phyloP scores from a whole-genome alignment of 2,888 invertebrate species.

The Timema cristinae region DNA sequence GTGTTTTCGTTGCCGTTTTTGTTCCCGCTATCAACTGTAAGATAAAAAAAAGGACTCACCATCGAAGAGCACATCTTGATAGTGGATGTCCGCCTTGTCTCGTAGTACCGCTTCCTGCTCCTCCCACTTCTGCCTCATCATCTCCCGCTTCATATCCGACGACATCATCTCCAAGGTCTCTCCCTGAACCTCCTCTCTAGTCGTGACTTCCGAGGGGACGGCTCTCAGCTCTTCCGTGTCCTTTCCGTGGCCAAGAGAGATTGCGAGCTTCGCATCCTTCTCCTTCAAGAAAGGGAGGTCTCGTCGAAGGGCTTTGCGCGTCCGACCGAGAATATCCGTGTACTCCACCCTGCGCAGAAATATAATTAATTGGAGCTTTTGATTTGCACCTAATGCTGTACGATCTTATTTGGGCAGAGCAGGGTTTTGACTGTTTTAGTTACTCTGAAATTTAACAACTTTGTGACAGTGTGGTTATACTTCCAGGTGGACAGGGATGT shows the following conservation, averaged over 20 bases:
- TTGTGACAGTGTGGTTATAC: no score
- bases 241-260: constrained; percentile 26
- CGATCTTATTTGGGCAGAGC: no score
- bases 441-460: not conserved
- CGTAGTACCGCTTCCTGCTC: constrained; percentile 70
- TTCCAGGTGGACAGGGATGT: no score
- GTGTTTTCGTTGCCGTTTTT: no score
- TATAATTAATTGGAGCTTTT: no score
- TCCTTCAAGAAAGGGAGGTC: constrained; percentile 66
- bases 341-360: constrained; percentile 72
- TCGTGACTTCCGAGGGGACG: not conserved
- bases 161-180: constrained; percentile 47
- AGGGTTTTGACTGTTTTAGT: no score
- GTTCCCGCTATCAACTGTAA: no score
- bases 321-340: constrained; percentile 81
- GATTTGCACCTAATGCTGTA: no score
- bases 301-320: constrained; percentile 74
- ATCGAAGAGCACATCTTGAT: constrained; percentile 86
- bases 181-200: not conserved
- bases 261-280: constrained; percentile 50
- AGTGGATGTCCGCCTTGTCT: constrained; percentile 76
- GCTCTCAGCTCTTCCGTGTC: constrained; percentile 32
- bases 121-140: constrained; percentile 83
- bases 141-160: constrained; percentile 57
- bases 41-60: constrained; percentile 49